A percentile compares a stretch with the other conserved stretches of the same genome.
phyloP scores from a whole-genome alignment of 2,797 vertebrate species.

The Eulemur mongoz region DNA sequence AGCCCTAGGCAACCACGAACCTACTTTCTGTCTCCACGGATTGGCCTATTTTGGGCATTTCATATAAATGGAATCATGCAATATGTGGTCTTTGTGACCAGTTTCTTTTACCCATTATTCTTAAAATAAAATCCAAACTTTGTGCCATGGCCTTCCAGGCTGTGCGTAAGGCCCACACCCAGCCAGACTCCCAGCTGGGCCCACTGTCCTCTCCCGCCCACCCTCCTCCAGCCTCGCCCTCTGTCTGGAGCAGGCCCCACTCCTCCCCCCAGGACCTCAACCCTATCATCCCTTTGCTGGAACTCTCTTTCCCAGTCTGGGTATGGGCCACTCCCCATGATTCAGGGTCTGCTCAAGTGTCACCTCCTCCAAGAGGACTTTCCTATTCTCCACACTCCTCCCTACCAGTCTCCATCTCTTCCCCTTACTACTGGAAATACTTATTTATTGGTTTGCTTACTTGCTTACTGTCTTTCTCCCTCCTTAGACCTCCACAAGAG shows the following conservation, averaged over 20 bases:
- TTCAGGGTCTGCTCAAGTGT: background rate
- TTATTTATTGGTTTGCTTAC: background rate
- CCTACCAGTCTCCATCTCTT: background rate
- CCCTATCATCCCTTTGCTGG: background rate
- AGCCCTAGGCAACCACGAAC: background rate
- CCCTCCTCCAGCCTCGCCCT: background rate
- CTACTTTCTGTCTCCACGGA: background rate
- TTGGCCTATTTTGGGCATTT: constrained; percentile 29
- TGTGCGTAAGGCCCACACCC: background rate
- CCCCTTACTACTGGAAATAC: background rate
- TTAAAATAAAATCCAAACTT: constrained; percentile 28
- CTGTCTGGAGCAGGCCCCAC: background rate
- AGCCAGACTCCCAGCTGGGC: background rate
- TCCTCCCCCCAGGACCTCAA: background rate
- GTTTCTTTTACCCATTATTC: background rate
- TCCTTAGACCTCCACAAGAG: background rate
- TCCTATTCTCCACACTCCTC: background rate
- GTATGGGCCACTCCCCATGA: background rate
- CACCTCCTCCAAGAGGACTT: background rate
- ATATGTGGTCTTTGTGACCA: background rate
- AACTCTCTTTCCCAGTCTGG: background rate
- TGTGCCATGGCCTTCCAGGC: background rate
- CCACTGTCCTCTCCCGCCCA: too few species aligned
- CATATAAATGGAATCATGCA: background rate
- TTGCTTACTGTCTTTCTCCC: background rate